A percentile compares a stretch with the other conserved stretches of the same genome.
Conservation (phyloP, 92 coral and sea anemone species). For the Zoanthus sociatus region DNA sequence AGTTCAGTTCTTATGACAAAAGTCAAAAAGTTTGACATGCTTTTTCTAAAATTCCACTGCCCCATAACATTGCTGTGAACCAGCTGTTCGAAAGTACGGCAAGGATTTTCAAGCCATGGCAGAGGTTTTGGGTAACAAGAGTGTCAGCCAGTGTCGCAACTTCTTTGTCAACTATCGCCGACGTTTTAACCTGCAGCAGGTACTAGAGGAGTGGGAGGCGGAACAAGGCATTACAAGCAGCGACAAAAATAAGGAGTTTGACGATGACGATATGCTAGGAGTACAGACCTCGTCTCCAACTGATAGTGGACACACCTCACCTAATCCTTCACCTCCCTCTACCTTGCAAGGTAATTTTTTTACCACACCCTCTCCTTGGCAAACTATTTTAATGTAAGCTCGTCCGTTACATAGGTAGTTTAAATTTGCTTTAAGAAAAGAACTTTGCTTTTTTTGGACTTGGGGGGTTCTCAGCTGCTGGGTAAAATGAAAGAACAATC, state of each 20-base stretch:
- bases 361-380: conserved; percentile 8
- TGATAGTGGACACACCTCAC: conserved; percentile 77
- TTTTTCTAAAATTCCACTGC: conserved; percentile 21
- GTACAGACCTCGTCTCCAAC: conserved; percentile 82
- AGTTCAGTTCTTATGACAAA: conserved; percentile 10
- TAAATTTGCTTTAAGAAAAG: too few relatives aligned
- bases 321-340: conserved; percentile 79
- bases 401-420: not conserved
- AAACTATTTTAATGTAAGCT: not conserved
- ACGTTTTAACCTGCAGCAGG: conserved; percentile 92
- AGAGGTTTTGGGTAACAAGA: conserved; percentile 96
- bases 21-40: conserved; percentile 7
- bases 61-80: conserved; percentile 22
- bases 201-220: conserved; percentile 94
- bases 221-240: conserved; percentile 99
- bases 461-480: too few relatives aligned
- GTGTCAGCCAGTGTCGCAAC: conserved; percentile 95
- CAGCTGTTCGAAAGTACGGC: conserved; percentile 99
- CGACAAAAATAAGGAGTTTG: conserved; percentile 64
- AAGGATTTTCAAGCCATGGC: conserved; percentile 99
- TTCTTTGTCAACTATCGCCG: conserved; percentile 97
- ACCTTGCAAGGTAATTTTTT: conserved; percentile 66
- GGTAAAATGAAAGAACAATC: too few relatives aligned
- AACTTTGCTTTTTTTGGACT: too few relatives aligned
- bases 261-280: conserved; percentile 83